Percentiles rank a stretch among this genome's conserved stretches.
phyloP scores from a whole-genome alignment of 1,140 invertebrate species.

The Drosophila nigrodunni region DNA sequence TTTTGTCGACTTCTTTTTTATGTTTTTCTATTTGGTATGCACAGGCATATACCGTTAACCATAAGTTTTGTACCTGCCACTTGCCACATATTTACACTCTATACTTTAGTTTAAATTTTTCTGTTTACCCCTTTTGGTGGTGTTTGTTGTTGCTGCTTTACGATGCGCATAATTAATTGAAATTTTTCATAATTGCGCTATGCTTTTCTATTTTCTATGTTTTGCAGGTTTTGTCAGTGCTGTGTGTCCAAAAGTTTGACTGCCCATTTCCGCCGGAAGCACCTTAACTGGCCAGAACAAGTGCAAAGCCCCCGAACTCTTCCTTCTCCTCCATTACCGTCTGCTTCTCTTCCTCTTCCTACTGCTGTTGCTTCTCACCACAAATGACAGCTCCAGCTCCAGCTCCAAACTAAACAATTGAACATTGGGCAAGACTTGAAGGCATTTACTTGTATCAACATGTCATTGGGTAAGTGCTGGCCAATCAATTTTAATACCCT shows the following conservation, averaged over 20 bases:
- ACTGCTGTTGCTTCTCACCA: background rate
- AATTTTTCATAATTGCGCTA: slow-evolving; percentile 69
- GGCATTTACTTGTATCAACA: slow-evolving; percentile 34
- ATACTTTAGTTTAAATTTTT: slow-evolving; percentile 73
- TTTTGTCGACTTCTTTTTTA: slow-evolving; percentile 12
- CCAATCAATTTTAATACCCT: slow-evolving; percentile 27
- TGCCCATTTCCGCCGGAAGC: slow-evolving; percentile 73
- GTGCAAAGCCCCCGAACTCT: slow-evolving; percentile 65
- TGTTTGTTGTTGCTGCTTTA: slow-evolving; percentile 45
- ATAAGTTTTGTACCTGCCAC: slow-evolving; percentile 27
- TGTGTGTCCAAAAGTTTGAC: slow-evolving; percentile 73
- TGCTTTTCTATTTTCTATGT: slow-evolving; percentile 72
- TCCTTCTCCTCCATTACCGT: background rate
- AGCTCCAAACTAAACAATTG: slow-evolving; percentile 28
- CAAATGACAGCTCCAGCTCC: slow-evolving; percentile 28
- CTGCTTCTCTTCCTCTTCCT: background rate
- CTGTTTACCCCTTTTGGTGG: slow-evolving; percentile 35
- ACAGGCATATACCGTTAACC: slow-evolving; percentile 53
- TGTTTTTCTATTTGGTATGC: slow-evolving; percentile 37
- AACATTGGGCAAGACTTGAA: slow-evolving; percentile 16
- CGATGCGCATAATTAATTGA: slow-evolving; percentile 76
- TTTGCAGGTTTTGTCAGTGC: slow-evolving; percentile 45
- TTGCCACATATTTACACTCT: slow-evolving; percentile 17
- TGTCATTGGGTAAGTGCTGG: slow-evolving; percentile 68
- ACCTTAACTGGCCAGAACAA: slow-evolving; percentile 71